Percentiles rank a stretch among this genome's conserved stretches.
Conservation (phyloP, 1,140 invertebrate genomes). For the Zophobas morio region DNA sequence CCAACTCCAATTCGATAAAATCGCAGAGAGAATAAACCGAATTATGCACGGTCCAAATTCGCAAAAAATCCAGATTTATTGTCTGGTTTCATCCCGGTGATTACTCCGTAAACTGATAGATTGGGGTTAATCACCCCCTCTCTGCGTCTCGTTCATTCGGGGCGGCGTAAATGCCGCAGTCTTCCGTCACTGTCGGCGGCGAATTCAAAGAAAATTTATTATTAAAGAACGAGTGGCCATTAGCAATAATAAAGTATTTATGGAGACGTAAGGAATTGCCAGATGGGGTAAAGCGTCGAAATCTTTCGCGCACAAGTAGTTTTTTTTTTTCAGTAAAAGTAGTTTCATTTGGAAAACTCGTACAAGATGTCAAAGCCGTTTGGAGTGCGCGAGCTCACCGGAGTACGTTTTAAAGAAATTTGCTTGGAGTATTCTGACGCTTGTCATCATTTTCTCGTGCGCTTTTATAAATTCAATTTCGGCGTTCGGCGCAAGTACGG, state of each 20-base stretch:
- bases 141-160: conserved; percentile 49
- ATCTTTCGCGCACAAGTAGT: no score
- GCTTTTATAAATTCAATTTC: conserved; percentile 26
- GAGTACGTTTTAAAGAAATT: conserved; percentile 28
- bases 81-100: conserved; percentile 48
- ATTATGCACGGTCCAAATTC: conserved; percentile 31
- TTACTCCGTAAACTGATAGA: conserved; percentile 56
- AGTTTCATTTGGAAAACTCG: conserved; percentile 11
- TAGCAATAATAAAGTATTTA: conserved; percentile 51
- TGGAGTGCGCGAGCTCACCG: background rate
- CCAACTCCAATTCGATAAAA: conserved; percentile 8
- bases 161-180: conserved; percentile 11
- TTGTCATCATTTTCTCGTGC: conserved; percentile 25
- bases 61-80: conserved; percentile 50
- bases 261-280: background rate
- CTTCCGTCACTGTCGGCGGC: conserved; percentile 45
- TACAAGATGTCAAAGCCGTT: conserved; percentile 19
- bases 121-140: conserved; percentile 54
- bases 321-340: background rate
- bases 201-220: conserved; percentile 51
- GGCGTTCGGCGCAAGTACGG: background rate
- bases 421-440: background rate
- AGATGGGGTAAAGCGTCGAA: background rate
- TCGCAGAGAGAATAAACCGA: conserved; percentile 9
- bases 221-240: conserved; percentile 48